Evolutionary conservation across 92 coral and sea anemone species (phyloP), one percentile per base, ranked within the genome.

Genomic region (Siderastrea siderea): DNA sequence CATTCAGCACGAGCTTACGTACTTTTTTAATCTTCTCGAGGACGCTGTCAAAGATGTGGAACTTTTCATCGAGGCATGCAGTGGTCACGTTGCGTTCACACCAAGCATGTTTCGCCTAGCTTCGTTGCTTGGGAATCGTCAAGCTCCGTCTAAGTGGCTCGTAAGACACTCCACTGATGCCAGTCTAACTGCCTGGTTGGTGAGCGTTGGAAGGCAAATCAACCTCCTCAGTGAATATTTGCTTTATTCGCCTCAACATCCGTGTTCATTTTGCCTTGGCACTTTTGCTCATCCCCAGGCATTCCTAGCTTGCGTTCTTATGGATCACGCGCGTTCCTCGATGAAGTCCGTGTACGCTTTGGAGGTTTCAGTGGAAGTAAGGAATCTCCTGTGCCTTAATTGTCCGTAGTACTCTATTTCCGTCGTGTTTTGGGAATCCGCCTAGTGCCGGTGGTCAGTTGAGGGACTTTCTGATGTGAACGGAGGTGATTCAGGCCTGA

Each of bases 221-320:
- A 46, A 61, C 15, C 77, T 86, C 12, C 82, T 95, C 11, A 55
- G 78, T 55, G 83, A 70, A 19, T 91, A 95, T 83, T 64, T 67
- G 45, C 58, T 81, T 1, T 68, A 87, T 60, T 50, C 80, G 14
- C 93, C 95, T 47, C 84, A 69, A 2, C 72, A 81, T 15, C 80
- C 94, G 3, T 62, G 14, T 44, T 85, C 85, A 16, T 90, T 81
- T 78, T 57, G 63, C n/a, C 92, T 92, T 49, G 95, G 90, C 0
- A 90, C 90, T 52, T 82, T 95, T 70, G 91, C 80, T n/a, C 96
- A 93, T 47, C 91, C 90, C 47, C 98, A 95, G 60, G 95, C 98
- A n/a, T 93, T 91, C 80, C 63, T 95, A 38, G 91, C 96, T 51
- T 91, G 89, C 54, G 90, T 95, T 71, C 86, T 95, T 50, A 90